A percentile compares a stretch with the other conserved stretches of the same genome.
Evolutionary conservation across 2,113 vertebrate species (phyloP).

Genomic region (Rhinopomastus cyanomelas): DNA sequence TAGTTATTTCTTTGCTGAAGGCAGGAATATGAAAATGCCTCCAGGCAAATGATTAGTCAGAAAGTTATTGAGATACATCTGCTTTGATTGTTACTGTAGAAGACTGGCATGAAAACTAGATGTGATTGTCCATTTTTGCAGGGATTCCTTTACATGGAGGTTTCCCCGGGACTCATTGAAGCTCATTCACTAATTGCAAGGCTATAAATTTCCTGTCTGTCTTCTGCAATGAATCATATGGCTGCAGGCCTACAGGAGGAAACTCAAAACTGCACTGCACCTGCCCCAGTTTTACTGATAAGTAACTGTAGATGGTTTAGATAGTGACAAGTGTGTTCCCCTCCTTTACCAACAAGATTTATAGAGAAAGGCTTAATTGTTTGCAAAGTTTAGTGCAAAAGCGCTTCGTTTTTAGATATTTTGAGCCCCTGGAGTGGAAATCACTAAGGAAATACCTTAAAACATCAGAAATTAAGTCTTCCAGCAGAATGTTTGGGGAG

Average conservation of each 20-base stretch:
- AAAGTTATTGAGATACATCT: neutral
- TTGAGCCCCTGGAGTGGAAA: neutral
- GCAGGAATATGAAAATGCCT: neutral
- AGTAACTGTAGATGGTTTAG: conserved; percentile 28
- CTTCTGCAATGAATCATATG: neutral
- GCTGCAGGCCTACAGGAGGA: conserved; percentile 27
- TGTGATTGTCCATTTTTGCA: neutral
- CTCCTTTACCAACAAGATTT: conserved; percentile 35
- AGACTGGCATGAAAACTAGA: neutral
- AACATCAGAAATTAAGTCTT: neutral
- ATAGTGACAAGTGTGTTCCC: conserved; percentile 19
- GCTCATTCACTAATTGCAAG: conserved; percentile 11
- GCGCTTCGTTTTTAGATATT: neutral
- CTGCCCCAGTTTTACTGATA: neutral
- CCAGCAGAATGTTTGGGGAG: neutral
- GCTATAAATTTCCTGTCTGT: conserved; percentile 41
- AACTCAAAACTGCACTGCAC: conserved; percentile 5
- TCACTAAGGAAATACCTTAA: neutral
- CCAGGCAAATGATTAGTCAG: neutral
- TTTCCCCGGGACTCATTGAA: neutral
- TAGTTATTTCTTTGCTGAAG: neutral
- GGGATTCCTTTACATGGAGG: neutral
- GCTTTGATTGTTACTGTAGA: neutral
- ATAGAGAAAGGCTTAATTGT: conserved; percentile 16
- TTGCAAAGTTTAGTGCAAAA: neutral